Base-by-base conservation (phyloP, 2,797 vertebrate genomes). In the Myripristis jacobus region DNA sequence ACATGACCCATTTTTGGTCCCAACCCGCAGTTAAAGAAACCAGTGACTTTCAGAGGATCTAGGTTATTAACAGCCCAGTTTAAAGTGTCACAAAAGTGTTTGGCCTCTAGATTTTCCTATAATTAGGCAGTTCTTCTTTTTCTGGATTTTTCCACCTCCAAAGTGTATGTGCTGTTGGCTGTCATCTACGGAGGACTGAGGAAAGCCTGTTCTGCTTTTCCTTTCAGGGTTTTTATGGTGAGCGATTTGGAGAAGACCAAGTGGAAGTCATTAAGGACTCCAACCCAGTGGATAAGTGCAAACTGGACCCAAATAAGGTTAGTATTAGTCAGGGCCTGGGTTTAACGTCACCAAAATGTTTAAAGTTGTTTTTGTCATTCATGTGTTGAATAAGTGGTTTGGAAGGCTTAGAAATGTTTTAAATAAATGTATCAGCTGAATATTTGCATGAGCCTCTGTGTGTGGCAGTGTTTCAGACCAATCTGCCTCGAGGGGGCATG, bases 221-320 rank as follows among this genome's bases (percentile, higher is more conserved):
- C 50, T 66, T 56, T 66, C 69, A 99, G 98, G 96, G 95, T 36
- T 99, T 99, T 91, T 99, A 99, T 3, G 97, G 97, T 55, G 97
- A 99, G 74, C 89, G 97, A 6, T 99, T 97, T 91, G 97, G 98
- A 78, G 97, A 99, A 80, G 97, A 98, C 77, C 96, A 96, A 62
- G 95, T 99, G 2, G 96, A 99, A 86, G 97, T 99, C 64, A 98
- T 99, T 78, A 99, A 99, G 81, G 98, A 99, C 87, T 99, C 98
- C 19, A 99, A 98, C 87, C 97, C 96, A 3, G 97, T 99, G 77
- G 98, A 99, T 92, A 99, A 98, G 88, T 98, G 96, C 90, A 99
- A 99, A 95, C 88, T 99, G 78, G 98, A 99, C 77, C 92, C 97
- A 41, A 99, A 97, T 84, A 99, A 99, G 96, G 98, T 97, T 67